Percentiles rank a stretch among this genome's conserved stretches.
Conservation (phyloP, 2,113 vertebrate genomes). For the Ovis aries region DNA sequence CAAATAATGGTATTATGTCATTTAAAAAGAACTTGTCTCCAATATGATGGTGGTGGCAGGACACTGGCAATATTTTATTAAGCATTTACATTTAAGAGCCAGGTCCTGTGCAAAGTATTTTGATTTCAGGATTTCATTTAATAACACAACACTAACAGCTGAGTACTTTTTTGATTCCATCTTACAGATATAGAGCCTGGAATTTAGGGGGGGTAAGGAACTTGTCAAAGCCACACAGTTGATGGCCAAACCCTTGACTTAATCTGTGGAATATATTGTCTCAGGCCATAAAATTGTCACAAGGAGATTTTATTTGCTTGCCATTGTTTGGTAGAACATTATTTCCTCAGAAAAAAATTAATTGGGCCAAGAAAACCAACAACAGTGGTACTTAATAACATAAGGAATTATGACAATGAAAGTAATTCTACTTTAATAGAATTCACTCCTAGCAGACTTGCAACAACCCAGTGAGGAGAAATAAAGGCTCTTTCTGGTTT, state of each 20-base stretch:
- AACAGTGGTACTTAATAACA: conserved; percentile 11
- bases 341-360: conserved; percentile 26
- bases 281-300: background rate
- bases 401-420: conserved; percentile 29
- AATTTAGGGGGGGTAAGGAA: background rate
- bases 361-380: conserved; percentile 1
- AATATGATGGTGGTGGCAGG: background rate
- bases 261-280: background rate
- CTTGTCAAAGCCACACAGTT: background rate
- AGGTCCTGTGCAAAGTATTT: background rate
- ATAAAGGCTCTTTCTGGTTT: conserved; percentile 26
- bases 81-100: background rate
- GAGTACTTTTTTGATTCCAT: background rate
- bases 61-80: background rate
- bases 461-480: background rate
- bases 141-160: background rate
- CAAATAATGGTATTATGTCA: background rate
- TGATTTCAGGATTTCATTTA: background rate
- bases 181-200: background rate
- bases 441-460: background rate
- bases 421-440: conserved; percentile 43
- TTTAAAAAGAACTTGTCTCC: background rate
- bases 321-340: background rate
- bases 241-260: background rate
- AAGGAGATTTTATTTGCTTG: conserved; percentile 13